Percentiles rank a stretch among this genome's conserved stretches.
Conservation (phyloP, 2,113 vertebrate genomes). For the Menura novaehollandiae region DNA sequence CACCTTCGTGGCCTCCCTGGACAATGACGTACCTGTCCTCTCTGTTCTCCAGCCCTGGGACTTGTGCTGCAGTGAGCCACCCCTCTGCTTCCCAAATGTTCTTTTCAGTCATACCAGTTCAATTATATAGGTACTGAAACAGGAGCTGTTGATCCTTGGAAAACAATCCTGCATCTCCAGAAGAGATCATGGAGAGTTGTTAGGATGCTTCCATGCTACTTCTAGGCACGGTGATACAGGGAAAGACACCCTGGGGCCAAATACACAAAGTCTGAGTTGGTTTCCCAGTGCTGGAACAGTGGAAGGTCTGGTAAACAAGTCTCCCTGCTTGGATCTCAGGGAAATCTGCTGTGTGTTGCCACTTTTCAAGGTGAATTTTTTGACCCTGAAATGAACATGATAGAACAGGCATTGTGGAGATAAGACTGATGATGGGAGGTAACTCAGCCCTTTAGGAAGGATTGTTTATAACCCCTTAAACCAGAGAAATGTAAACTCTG, state of each 20-base stretch:
- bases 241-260: not conserved
- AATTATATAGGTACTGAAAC: not conserved
- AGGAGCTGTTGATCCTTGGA: not conserved
- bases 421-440: not conserved
- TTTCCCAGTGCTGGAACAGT: not conserved
- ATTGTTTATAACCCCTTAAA: slow-evolving; percentile 11
- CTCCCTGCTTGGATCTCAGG: not conserved
- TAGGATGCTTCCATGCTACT: not conserved
- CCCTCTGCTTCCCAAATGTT: not conserved
- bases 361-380: not conserved
- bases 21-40: not conserved
- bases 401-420: slow-evolving; percentile 1
- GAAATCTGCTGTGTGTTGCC: not conserved
- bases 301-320: not conserved
- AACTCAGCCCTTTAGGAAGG: not conserved
- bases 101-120: not conserved
- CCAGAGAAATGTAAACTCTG: not conserved
- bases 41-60: not conserved
- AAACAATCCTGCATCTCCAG: not conserved
- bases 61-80: not conserved
- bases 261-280: not conserved
- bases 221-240: not conserved
- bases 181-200: not conserved
- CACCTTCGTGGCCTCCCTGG: not conserved
- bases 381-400: slow-evolving; percentile 2